Conservation (phyloP, 2,888 invertebrate genomes). For the Polyommatus iphigenia region DNA sequence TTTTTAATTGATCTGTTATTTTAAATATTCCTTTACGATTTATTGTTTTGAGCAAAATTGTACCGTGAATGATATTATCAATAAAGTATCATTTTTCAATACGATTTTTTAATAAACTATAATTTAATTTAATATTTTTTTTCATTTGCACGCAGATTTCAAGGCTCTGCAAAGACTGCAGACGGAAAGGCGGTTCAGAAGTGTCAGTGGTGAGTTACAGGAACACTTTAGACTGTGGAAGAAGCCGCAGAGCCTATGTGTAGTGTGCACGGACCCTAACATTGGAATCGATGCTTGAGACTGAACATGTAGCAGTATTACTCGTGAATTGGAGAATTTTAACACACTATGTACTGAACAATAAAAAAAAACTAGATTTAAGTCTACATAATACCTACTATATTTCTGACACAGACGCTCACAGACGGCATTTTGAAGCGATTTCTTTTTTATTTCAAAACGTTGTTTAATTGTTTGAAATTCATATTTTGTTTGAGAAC, state of each 20-base stretch:
- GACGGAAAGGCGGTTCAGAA: conserved; percentile 69
- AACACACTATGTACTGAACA: background rate
- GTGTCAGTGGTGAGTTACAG: conserved; percentile 72
- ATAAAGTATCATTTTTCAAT: too few relatives aligned
- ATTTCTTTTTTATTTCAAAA: background rate
- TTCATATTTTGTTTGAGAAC: background rate
- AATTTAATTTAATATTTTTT: too few relatives aligned
- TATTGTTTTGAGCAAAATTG: too few relatives aligned
- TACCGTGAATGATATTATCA: too few relatives aligned
- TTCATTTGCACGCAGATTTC: conserved; percentile 56
- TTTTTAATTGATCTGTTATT: too few relatives aligned
- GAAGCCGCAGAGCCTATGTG: conserved; percentile 69
- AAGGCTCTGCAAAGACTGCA: conserved; percentile 60
- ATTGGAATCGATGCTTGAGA: conserved; percentile 53
- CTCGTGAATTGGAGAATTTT: conserved; percentile 38
- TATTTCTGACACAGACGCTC: too few relatives aligned
- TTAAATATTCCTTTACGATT: too few relatives aligned
- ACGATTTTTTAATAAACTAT: too few relatives aligned
- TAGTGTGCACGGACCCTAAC: conserved; percentile 48
- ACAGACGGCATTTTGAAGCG: background rate
- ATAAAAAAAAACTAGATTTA: background rate
- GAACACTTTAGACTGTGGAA: conserved; percentile 63
- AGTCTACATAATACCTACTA: background rate
- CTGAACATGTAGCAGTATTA: conserved; percentile 73
- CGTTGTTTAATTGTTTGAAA: background rate